Evolutionary conservation across 2,113 vertebrate species (phyloP).

Genomic region (Meriones unguiculatus): DNA sequence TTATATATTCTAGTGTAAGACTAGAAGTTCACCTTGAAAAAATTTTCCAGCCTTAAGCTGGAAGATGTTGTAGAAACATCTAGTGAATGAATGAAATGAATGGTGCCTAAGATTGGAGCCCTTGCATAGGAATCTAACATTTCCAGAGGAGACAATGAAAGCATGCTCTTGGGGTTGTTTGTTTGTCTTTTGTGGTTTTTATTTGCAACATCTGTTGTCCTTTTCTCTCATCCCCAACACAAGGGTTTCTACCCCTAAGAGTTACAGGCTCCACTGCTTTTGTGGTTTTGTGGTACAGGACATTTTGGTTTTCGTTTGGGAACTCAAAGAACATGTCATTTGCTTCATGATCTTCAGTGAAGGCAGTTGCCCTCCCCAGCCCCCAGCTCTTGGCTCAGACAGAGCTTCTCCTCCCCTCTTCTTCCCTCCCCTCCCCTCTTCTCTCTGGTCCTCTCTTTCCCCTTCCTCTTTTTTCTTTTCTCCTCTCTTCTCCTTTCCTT

Average conservation of each 20-base stretch:
- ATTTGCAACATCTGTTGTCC: not conserved
- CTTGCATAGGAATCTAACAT: not conserved
- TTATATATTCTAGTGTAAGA: not conserved
- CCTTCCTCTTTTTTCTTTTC: not conserved
- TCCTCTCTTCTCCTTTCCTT: not conserved
- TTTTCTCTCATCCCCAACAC: not conserved
- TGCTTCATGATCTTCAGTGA: not conserved
- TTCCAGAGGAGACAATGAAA: constrained; percentile 28
- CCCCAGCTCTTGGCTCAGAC: not conserved
- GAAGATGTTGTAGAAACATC: not conserved
- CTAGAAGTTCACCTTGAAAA: not conserved
- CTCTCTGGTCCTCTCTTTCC: not conserved
- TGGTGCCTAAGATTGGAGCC: not conserved
- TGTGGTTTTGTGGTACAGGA: not conserved
- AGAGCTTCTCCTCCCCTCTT: not conserved
- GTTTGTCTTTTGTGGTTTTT: not conserved
- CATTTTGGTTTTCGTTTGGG: not conserved
- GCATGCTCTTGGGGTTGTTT: not conserved
- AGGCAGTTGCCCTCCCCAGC: not conserved
- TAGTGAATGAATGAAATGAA: not conserved
- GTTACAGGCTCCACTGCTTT: not conserved
- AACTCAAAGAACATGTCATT: not conserved
- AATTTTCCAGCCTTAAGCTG: not conserved
- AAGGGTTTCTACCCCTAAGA: not conserved
- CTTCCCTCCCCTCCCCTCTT: fast-evolving